Evolutionary conservation across 2,888 invertebrate species (phyloP).

Genomic region (Hydropsyche betteni): DNA sequence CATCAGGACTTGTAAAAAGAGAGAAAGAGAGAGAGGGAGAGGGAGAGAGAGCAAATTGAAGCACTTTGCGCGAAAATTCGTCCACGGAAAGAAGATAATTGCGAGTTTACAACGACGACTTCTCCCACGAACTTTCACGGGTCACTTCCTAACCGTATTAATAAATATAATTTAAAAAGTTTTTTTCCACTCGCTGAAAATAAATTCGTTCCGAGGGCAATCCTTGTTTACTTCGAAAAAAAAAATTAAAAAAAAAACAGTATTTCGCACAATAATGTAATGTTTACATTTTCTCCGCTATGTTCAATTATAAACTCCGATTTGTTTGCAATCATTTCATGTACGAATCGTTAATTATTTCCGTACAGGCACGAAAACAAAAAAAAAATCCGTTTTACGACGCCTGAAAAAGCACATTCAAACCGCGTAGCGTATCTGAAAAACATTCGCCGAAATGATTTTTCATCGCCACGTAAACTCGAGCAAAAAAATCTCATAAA

Average conservation of each 20-base stretch:
- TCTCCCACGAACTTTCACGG: conserved; percentile 18
- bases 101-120: conserved; percentile 18
- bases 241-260: too few species aligned
- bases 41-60: conserved; percentile 1
- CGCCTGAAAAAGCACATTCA: not conserved
- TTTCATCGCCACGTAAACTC: not conserved
- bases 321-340: not conserved
- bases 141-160: conserved; percentile 21
- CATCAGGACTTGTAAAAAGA: not conserved
- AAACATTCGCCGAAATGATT: not conserved
- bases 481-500: conserved; percentile 27
- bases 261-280: too few species aligned
- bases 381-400: not conserved
- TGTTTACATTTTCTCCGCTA: not conserved
- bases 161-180: conserved; percentile 24
- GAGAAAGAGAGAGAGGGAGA: not conserved
- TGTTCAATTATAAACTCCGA: not conserved
- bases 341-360: conserved; percentile 18
- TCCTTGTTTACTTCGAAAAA: not conserved
- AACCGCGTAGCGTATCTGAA: not conserved
- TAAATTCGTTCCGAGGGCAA: conserved; percentile 8
- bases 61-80: conserved; percentile 16
- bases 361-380: not conserved
- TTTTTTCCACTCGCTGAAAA: conserved; percentile 2
- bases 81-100: conserved; percentile 29